Evolutionary conservation across 2,888 invertebrate species (phyloP), one percentile per base, ranked within the genome.

Genomic region (Yponomeuta plumbellus): DNA sequence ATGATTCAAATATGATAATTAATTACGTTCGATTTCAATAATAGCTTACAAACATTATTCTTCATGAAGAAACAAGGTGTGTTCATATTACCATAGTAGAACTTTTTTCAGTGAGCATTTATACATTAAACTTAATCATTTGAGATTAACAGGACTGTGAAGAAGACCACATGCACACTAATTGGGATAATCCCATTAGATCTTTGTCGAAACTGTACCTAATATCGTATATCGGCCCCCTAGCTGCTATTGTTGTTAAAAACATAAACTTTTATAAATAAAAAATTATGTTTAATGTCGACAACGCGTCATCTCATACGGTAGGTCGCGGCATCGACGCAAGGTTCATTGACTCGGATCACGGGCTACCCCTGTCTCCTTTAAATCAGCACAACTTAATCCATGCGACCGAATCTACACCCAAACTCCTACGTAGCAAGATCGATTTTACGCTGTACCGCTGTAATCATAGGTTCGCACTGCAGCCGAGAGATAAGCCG

Each of bases 281-380:
- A 34, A 34, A 34, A 34, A 52, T 52, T 17, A 52, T 52, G 17
- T 52, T 52, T 5, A 34, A 17, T 13, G 23, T 59, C 20, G 11
- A 11, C 20, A 44, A 64, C 23, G 52, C 11, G 22, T 40, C 21
- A 58, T 39, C 17, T 62, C 62, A 62, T 86, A 85, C 76, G 80
- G 85, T 88, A 89, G 89, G 88, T 88, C 89, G 87, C 80, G 88
- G 86, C 84, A 85, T 77, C 77, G 75, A 77, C 78, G 79, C 70
- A 72, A 80, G 81, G 83, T 86, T 86, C 86, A 86, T 84, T 85
- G 84, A 85, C 84, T 84, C 81, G 44, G 44, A 74, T 72, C 68
- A 70, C 70, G 70, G 72, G 75, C 71, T 78, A 80, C 81, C 84
- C 81, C 78, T 73, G 23, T 22, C 21, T 57, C 44, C 52, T 52